Base-by-base conservation (phyloP, 2,113 vertebrate species). In the Perca schrenkii region DNA sequence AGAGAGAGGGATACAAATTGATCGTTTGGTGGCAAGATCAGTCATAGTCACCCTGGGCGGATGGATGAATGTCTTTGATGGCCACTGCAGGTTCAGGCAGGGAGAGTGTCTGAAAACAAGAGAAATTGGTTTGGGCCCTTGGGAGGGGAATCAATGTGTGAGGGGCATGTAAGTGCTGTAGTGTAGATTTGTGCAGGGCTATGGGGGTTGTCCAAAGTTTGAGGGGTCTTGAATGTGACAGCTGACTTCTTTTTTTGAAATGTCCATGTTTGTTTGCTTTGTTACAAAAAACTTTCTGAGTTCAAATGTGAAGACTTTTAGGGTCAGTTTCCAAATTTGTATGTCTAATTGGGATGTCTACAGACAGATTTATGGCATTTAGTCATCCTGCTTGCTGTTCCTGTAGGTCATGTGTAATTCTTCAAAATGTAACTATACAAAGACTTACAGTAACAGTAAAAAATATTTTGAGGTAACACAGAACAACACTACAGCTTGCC, bases 51-150 rank as follows among this genome's bases (percentile, higher is more conserved):
- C 97, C 91, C 96, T 95, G 94, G 95, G 96, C 95, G 96, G 97
- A 97, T 97, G 97, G 98, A 99, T 99, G 98, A 98, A 98, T 98
- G 97, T 97, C 96, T 98, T 95, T 98, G 97, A 98, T 98, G 97
- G 97, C 97, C 97, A 96, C 95, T 97, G 96, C 96, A 97, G 97
- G 96, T 98, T 97, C 96, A 95, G 96, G 96, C 97, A 97, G 94
- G 95, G 96, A 97, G 95, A 96, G 93, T 87, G 94, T 95, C 92
- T 90, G 96, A 97, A 97, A 98, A 97, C 96, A 98, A 98, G 97
- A 99, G 97, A 98, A 98, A 99, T 99, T 98, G 98, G 96, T 96
- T 98, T 95, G 96, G 95, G 96, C 97, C 96, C 97, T 94, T 94
- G 96, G 97, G 97, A 98, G 93, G 95, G 95, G 94, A 96, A 98